Evolutionary conservation across 2,113 vertebrate species (phyloP), one percentile per base, ranked within the genome.

Genomic region (Ophthalmolycus amberensis): DNA sequence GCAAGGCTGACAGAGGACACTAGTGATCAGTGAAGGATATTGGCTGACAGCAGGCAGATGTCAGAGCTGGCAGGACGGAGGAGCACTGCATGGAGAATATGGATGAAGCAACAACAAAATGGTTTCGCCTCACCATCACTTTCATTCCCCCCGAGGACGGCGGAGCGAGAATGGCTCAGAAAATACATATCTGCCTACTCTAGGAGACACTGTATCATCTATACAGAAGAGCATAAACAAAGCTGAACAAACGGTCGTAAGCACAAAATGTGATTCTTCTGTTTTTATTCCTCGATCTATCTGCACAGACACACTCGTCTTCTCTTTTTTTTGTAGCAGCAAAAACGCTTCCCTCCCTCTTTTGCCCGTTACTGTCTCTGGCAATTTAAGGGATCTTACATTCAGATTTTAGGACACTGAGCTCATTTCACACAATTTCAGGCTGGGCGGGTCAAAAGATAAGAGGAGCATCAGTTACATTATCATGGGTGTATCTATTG

Each of bases 41-140:
- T 77, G 87, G 87, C 84, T 80, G 86, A 89, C 85, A 85, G 81
- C 56, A 14, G 78, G 80, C 48, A 84, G 89, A 86, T 87, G 90
- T 90, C 81, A 38, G 79, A 71, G 78, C 86, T 83, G 88, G 87
- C 86, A 78, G 87, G 37, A 68, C 6, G 11, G 50, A 71, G 67
- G 46, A 81, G 83, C 73, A 1, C 59, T 9, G 59, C 59, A 54
- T 63, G 42, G 83, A 88, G 73, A 92, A 94, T 92, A 91, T 90
- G 91, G 89, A 91, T 91, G 88, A 90, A 91, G 89, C 80, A 80
- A 91, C 93, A 90, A 85, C 88, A 91, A 85, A 93, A 91, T 91
- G 88, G 85, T 94, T 92, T 91, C 64, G 75, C 88, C 70, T 92
- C 89, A 85, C 91, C 90, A 88, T 91, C 89, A 82, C 91, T 92